A percentile compares a stretch with the other conserved stretches of the same genome.
These are phyloP conservation scores for Arbacia lixula DNA, from an alignment of 53 echinoderm and acorn worm species.

Conservation along the genomic window DNA sequence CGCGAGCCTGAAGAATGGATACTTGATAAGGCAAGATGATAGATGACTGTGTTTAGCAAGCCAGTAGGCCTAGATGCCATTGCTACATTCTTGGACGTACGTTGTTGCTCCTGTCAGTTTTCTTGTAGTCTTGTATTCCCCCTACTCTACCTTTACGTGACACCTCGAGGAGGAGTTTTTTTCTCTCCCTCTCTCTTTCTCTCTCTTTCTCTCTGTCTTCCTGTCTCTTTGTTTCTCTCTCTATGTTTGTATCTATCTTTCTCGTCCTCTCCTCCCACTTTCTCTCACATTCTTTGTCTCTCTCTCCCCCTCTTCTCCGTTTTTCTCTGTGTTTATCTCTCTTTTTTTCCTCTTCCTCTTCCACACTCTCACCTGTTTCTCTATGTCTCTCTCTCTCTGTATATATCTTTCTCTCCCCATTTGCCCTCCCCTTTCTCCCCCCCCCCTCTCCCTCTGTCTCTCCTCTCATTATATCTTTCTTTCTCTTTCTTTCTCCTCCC, in stretches of 20 bases:
- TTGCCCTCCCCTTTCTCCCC: too few relatives aligned
- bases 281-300: not conserved
- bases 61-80: conserved; percentile 30
- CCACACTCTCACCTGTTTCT: too few relatives aligned
- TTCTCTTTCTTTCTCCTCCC: not conserved
- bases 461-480: not conserved
- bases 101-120: too few relatives aligned
- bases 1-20: conserved; percentile 29
- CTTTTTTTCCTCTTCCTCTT: not conserved
- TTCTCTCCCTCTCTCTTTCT: not conserved
- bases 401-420: not conserved
- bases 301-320: not conserved
- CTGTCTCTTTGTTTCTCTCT: not conserved
- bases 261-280: not conserved
- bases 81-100: conserved; percentile 27
- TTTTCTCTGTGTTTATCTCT: not conserved
- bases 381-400: not conserved
- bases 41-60: conserved; percentile 39
- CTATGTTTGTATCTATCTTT: not conserved
- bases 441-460: not conserved
- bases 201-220: conserved; percentile 15
- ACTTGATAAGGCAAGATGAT: conserved; percentile 39
- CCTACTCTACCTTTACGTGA: too few relatives aligned
- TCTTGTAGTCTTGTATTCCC: too few relatives aligned
- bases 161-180: not conserved